Base-by-base conservation (phyloP, 2,797 vertebrate genomes). In the Anas georgica region DNA sequence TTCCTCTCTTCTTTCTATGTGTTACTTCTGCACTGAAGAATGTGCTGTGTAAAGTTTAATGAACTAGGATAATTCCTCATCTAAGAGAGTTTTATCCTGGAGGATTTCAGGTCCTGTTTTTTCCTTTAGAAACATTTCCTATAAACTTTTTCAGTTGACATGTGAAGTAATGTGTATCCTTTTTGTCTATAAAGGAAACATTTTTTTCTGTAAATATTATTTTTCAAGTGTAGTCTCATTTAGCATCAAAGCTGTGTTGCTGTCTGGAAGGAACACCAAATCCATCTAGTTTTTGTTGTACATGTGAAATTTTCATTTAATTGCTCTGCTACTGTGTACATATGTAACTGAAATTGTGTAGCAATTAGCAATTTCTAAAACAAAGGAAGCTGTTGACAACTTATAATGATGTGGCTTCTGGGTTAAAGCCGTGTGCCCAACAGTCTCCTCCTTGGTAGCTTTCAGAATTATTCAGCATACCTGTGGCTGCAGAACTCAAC, bases 131-230 rank as follows among this genome's bases (percentile, higher is more conserved):
- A 45, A 28, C 60, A 26, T 66, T 88, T 86, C 33, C 60, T 66
- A 2, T 75, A 66, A 91, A 58, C 54, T 60, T 67, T 67, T 83
- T 62, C 37, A 75, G 29, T 39, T 86, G 62, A 56, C 29, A 9
- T 73, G 55, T 76, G 63, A 90, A 86, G 45, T 78, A 88, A 73
- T 54, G 16, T 43, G 26, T 79, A 59, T 84, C 48, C 41, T 92
- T 79, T 46, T 93, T 74, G 26, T 82, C 39, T 33, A 88, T 77
- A 64, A 88, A 86, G 67, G n/a, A 77, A 82, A 93, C 54, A 28
- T 74, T 58, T 88, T 39, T 90, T 90, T 55, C 59, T 87, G 15
- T 29, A 88, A 79, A 64, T 93, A 35, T 43, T 45, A 15, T 88
- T 96, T 94, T 62, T 63, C 66, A 83, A 1, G 31, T 72, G 41